phyloP scores from a whole-genome alignment of 1,140 invertebrate genomes.

The Drosophila mauritiana region DNA sequence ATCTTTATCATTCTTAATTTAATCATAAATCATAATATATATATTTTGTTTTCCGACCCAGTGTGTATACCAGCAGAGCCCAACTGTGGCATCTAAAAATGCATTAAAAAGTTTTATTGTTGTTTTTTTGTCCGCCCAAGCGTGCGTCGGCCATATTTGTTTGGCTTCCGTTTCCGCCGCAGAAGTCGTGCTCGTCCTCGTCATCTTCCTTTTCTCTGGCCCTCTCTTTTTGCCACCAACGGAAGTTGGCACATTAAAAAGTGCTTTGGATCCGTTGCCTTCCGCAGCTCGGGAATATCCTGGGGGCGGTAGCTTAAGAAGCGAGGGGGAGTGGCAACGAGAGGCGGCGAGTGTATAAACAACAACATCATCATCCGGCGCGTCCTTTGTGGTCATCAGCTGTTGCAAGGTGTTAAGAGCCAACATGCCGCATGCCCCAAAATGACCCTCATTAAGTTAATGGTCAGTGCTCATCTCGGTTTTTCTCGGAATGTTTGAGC shows the following conservation, averaged over 20 bases:
- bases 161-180: conserved; percentile 74
- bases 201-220: conserved; percentile 11
- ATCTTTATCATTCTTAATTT: too few relatives aligned
- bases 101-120: conserved; percentile 78
- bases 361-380: conserved; percentile 50
- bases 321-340: conserved; percentile 6
- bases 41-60: conserved; percentile 1
- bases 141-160: conserved; percentile 73
- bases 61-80: conserved; percentile 19
- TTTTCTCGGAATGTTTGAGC: conserved; percentile 44
- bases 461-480: conserved; percentile 36
- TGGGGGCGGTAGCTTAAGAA: conserved; percentile 33
- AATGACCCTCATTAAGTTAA: conserved; percentile 81
- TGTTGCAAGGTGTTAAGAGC: conserved; percentile 69
- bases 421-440: conserved; percentile 59
- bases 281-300: conserved; percentile 17
- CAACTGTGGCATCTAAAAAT: conserved; percentile 51
- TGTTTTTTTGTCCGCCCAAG: conserved; percentile 38
- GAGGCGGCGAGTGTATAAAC: conserved; percentile 36
- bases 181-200: conserved; percentile 25
- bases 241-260: conserved; percentile 74
- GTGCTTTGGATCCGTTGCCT: conserved; percentile 36
- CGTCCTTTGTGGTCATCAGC: conserved; percentile 33
- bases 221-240: conserved; percentile 17
- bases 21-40: conserved; percentile 22